phyloP scores from a whole-genome alignment of 1,140 invertebrate species.

The Hesperophylax magnus region DNA sequence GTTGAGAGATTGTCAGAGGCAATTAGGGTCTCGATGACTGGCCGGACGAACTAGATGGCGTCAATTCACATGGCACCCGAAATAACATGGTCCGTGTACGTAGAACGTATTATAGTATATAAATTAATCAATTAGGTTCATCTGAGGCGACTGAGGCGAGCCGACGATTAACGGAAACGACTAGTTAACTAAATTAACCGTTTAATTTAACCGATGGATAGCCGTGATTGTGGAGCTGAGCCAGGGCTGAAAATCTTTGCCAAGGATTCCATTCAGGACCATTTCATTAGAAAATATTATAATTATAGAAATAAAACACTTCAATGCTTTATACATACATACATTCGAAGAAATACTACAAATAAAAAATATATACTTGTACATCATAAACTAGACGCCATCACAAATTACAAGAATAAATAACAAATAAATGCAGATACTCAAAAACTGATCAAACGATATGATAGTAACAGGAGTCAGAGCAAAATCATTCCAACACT shows the following conservation, averaged over 20 bases:
- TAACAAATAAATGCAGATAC: no score
- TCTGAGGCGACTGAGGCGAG: slow-evolving; percentile 62
- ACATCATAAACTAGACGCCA: no score
- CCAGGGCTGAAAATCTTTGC: slow-evolving; percentile 8
- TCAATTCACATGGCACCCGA: slow-evolving; percentile 40
- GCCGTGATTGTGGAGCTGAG: slow-evolving; percentile 66
- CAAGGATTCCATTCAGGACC: no score
- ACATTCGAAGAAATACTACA: no score
- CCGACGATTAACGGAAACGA: slow-evolving; percentile 72
- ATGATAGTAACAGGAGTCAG: no score
- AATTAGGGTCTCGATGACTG: slow-evolving; percentile 47
- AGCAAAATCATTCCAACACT: no score
- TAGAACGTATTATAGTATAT: slow-evolving; percentile 34
- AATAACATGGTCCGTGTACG: slow-evolving; percentile 21
- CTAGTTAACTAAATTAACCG: slow-evolving; percentile 73
- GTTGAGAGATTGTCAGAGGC: slow-evolving; percentile 68
- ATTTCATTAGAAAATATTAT: no score
- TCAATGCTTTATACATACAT: no score
- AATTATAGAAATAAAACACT: no score
- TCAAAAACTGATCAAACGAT: no score
- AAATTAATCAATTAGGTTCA: slow-evolving; percentile 59
- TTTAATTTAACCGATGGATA: slow-evolving; percentile 72
- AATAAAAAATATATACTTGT: no score
- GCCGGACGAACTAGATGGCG: slow-evolving; percentile 10
- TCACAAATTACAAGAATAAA: no score